Conservation (phyloP, 2,888 invertebrate genomes). For the Leucoma salicis region DNA sequence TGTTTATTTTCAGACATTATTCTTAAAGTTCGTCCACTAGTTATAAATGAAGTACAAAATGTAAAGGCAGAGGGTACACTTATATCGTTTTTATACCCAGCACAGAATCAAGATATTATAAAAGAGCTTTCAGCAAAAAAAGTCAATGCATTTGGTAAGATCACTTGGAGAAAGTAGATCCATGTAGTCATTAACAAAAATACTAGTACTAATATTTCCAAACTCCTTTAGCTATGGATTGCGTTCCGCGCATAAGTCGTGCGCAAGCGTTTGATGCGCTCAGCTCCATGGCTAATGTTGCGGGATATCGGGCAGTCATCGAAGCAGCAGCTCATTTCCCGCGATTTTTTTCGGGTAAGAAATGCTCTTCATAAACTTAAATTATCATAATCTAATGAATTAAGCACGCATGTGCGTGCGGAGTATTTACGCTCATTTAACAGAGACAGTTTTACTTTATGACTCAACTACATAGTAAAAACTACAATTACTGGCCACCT, state of each 20-base stretch:
- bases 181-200: too few species aligned
- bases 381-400: too few species aligned
- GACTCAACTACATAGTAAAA: too few species aligned
- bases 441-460: too few species aligned
- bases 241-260: slow-evolving; percentile 92
- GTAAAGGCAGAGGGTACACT: slow-evolving; percentile 87
- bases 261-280: slow-evolving; percentile 95
- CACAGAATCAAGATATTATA: slow-evolving; percentile 89
- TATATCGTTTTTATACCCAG: slow-evolving; percentile 92
- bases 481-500: too few species aligned
- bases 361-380: too few species aligned
- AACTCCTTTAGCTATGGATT: slow-evolving; percentile 90
- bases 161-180: too few species aligned
- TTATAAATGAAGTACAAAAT: slow-evolving; percentile 84
- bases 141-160: slow-evolving; percentile 90
- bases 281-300: slow-evolving; percentile 95
- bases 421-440: too few species aligned
- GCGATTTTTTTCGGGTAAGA: slow-evolving; percentile 92
- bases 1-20: slow-evolving; percentile 85
- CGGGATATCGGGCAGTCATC: slow-evolving; percentile 93
- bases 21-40: slow-evolving; percentile 89
- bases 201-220: too few species aligned
- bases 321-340: slow-evolving; percentile 95
- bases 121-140: slow-evolving; percentile 86
- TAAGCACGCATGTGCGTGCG: too few species aligned